Evolutionary conservation across 2,113 vertebrate species (phyloP), one percentile per base, ranked within the genome.

Genomic region (Formicarius rufipectus): DNA sequence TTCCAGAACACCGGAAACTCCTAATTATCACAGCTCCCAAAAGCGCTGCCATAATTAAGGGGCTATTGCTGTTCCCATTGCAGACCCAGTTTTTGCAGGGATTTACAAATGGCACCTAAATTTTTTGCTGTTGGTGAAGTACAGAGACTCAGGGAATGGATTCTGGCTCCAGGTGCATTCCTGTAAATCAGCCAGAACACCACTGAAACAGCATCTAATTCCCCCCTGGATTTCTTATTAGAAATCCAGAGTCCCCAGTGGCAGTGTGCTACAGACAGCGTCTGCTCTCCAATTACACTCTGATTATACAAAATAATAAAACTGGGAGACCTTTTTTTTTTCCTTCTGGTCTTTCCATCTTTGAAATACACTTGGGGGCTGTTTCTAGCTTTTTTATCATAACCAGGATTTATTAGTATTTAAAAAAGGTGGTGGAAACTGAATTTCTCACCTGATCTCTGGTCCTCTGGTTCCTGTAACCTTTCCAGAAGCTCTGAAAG

Each of bases 221-320:
- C 92, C 79, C 87, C 44, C 9, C 14, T 47, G 85, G 60, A 64
- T 90, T 96, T 95, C 92, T 78, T 93, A 87, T 89, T 95, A 94
- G 84, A 96, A 95, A 94, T 92, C 25, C 44, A 4, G 56, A 52
- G 83, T 96, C 90, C 91, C 93, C 21, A 50, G 4, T 31, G 95
- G 66, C 56, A 84, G 44, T 2, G 5, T 49, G 37, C 39, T 90
- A 42, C 85, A 93, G 90, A 92, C 92, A 81, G 76, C 35, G 83
- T 94, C 95, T 96, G 92, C 83, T 95, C 60, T 90, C 85, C 92
- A 93, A 93, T 96, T 95, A 93, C 55, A 83, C 8, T 53, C 94
- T 90, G 87, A 85, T 88, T 80, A 92, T 93, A 93, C 50, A 73
- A 94, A 96, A 95, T 91, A 96, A 94, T 95, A 97, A 96, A 96